Evolutionary conservation across 2,113 vertebrate genomes (phyloP).

Genomic region (Dunckerocampus dactyliophorus): DNA sequence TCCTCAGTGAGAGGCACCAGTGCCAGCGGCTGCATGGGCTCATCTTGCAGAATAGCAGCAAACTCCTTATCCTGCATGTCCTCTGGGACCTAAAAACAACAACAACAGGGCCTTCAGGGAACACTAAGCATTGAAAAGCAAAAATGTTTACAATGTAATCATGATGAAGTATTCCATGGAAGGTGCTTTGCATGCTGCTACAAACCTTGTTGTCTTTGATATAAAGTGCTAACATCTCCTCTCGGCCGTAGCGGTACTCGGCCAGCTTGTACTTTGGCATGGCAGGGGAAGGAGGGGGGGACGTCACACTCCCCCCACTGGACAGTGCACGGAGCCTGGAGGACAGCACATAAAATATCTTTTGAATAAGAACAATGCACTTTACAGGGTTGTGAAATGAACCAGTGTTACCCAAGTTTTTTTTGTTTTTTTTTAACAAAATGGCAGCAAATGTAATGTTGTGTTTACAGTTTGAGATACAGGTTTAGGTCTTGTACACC

Average conservation of each 20-base stretch:
- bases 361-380: background rate
- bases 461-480: no score
- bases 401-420: no score
- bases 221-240: constrained; percentile 96
- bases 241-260: constrained; percentile 89
- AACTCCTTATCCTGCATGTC: constrained; percentile 93
- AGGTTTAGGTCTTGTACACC: background rate
- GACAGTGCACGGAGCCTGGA: constrained; percentile 88
- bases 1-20: constrained; percentile 88
- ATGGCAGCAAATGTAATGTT: no score
- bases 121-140: constrained; percentile 2
- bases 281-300: constrained; percentile 88
- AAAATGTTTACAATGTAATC: background rate
- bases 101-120: background rate
- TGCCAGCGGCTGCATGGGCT: constrained; percentile 85
- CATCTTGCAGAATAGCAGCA: constrained; percentile 85
- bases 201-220: constrained; percentile 87
- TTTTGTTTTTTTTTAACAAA: no score
- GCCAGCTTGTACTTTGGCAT: constrained; percentile 96
- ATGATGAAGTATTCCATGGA: background rate
- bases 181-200: background rate
- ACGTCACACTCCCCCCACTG: constrained; percentile 85
- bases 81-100: constrained; percentile 78
- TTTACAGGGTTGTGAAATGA: rapidly evolving
- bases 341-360: background rate